A percentile compares a stretch with the other conserved stretches of the same genome.
These are phyloP conservation scores for Lamproptera curius DNA, from an alignment of 2,888 invertebrate species.

Conservation along the genomic window DNA sequence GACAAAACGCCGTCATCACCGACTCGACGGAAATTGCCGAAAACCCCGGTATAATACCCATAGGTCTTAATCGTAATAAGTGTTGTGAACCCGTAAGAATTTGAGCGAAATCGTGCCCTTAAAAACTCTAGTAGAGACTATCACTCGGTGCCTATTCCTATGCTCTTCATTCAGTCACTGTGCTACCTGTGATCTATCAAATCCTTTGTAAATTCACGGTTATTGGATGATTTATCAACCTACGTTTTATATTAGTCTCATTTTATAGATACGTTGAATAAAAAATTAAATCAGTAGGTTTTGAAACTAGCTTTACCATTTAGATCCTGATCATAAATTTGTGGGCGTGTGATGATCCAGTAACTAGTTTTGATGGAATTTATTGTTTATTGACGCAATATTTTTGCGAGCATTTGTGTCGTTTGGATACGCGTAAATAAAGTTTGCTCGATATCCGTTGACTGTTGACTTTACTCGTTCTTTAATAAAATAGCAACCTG, in stretches of 20 bases:
- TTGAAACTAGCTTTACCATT: too few species aligned
- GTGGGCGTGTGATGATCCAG: conserved; percentile 37
- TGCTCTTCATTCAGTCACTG: conserved; percentile 61
- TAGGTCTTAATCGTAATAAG: conserved; percentile 76
- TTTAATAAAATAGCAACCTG: background rate
- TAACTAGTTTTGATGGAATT: conserved; percentile 29
- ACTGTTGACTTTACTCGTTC: conserved; percentile 9
- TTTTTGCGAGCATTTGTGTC: conserved; percentile 2
- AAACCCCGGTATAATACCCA: conserved; percentile 96
- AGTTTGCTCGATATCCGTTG: conserved; percentile 5
- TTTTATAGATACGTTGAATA: too few species aligned
- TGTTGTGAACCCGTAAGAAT: conserved; percentile 77
- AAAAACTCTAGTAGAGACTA: conserved; percentile 70
- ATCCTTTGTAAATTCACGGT: conserved; percentile 41
- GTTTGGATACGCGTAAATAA: conserved; percentile 27
- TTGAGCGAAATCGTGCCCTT: conserved; percentile 57
- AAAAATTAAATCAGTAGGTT: too few species aligned
- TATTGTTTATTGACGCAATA: conserved; percentile 4
- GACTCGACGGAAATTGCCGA: conserved; percentile 95
- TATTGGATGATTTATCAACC: conserved; percentile 43
- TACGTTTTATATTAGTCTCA: conserved; percentile 22
- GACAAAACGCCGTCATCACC: conserved; percentile 94
- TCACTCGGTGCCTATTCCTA: conserved; percentile 75
- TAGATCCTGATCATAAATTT: too few species aligned
- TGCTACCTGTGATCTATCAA: conserved; percentile 41